Evolutionary conservation across 2,113 vertebrate species (phyloP).

Genomic region (Antechinus flavipes): DNA sequence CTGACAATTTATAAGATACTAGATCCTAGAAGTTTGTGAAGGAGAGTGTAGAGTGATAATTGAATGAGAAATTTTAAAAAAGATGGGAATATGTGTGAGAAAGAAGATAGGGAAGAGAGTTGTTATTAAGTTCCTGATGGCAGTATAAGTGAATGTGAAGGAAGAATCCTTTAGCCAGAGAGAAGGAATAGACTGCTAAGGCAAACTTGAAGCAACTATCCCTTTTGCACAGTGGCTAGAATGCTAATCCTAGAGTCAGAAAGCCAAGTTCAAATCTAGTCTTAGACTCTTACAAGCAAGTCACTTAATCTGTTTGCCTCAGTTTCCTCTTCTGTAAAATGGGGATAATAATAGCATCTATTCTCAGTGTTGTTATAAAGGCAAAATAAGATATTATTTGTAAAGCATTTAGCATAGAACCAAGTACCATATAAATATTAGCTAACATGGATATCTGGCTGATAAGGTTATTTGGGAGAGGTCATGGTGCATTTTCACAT

Average conservation of each 20-base stretch:
- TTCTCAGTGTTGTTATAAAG: neutral
- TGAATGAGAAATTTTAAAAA: neutral
- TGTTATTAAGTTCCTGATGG: neutral
- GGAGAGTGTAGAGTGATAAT: neutral
- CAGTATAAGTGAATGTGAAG: neutral
- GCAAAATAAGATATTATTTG: neutral
- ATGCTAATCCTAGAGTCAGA: neutral
- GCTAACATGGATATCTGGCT: neutral
- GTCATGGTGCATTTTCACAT: neutral
- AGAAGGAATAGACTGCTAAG: neutral
- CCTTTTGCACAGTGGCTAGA: neutral
- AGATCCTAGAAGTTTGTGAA: neutral
- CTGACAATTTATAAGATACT: neutral
- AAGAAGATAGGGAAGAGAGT: neutral
- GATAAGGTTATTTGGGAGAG: neutral
- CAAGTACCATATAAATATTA: neutral
- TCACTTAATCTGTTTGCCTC: neutral
- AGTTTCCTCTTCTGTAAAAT: neutral
- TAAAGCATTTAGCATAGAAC: neutral
- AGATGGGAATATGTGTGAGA: neutral
- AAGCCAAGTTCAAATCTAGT: neutral
- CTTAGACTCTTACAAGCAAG: neutral
- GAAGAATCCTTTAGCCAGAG: neutral
- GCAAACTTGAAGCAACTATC: neutral
- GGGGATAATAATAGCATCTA: neutral